Evolutionary conservation across 2,797 vertebrate species (phyloP), one percentile per base, ranked within the genome.

Genomic region (Typhlichthys eigenmanni): DNA sequence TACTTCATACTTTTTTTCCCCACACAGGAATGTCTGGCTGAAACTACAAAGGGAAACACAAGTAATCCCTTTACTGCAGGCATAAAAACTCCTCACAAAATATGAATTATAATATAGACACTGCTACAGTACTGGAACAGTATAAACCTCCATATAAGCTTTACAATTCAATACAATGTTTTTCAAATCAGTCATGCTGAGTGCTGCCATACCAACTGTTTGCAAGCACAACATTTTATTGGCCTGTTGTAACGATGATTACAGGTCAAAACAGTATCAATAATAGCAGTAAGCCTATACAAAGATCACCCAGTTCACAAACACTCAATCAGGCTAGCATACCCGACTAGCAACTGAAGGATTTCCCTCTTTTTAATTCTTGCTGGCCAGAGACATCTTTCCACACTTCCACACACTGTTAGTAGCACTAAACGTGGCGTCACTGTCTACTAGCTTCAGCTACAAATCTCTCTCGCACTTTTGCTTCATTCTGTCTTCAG

Each of bases 351-450:
- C 10, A 55, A 55, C 32, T 55, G 10, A 62, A n/a, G n/a, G 5
- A 60, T 57, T 70, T 61, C 13, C 46, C 45, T 66, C 55, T 66
- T 16, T 59, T 55, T 62, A 10, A 14, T 58, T 45, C 43, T 38
- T 43, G 34, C 17, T 2, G 11, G 9, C 52, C 49, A 19, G 11
- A 43, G 12, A 57, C 47, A 19, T 60, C n/a, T 46, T 12, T 34
- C 34, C 38, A 58, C 38, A 43, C 38, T 50, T 59, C 34, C 24
- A 24, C 24, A 24, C 3, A 3, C 56, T 49, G 52, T n/a, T 7
- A 17, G 45, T 13, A 45, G 17, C 8, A 53, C 19, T 54, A 13
- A 29, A 45, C 43, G 12, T 16, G 17, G 14, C 13, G 4, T 29
- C 5, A 10, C 55, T 14, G 11, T 38, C 55, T 32, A n/a, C 55